Conservation (phyloP, 2,113 vertebrate species). For the Bettongia penicillata region DNA sequence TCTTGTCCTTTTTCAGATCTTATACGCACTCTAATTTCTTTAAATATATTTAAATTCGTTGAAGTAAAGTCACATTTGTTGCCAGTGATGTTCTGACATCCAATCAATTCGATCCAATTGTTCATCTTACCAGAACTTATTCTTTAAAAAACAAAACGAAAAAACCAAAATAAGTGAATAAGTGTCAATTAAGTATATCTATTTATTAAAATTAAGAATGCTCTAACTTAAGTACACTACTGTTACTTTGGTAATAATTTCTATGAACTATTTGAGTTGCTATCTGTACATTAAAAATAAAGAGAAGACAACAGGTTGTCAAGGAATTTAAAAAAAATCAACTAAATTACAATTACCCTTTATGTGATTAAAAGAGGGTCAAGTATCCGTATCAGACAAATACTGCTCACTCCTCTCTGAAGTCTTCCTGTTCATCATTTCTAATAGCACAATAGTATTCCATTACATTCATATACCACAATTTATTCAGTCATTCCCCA, state of each 20-base stretch:
- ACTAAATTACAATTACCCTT: background rate
- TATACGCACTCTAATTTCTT: background rate
- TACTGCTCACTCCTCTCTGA: no score
- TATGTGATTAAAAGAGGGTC: background rate
- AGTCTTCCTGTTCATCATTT: no score
- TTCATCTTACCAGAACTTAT: fast-evolving
- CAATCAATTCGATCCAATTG: constrained; percentile 74
- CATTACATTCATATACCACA: no score
- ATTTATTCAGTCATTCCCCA: no score
- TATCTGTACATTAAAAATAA: background rate
- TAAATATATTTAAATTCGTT: constrained; percentile 13
- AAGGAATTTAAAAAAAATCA: no score
- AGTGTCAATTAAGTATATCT: background rate
- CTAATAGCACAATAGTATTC: no score
- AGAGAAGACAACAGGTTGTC: background rate
- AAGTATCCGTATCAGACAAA: background rate
- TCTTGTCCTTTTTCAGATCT: constrained; percentile 51
- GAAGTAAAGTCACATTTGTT: constrained; percentile 73
- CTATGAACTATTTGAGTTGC: background rate
- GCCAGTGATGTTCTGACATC: constrained; percentile 69
- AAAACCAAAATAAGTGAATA: background rate
- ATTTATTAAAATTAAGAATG: background rate
- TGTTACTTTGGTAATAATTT: background rate
- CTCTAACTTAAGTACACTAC: background rate
- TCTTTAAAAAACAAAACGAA: constrained; percentile 44